Evolutionary conservation across 92 coral and sea anemone genomes (phyloP), one percentile per base, ranked within the genome.

Genomic region (Epizoanthus rinbou): DNA sequence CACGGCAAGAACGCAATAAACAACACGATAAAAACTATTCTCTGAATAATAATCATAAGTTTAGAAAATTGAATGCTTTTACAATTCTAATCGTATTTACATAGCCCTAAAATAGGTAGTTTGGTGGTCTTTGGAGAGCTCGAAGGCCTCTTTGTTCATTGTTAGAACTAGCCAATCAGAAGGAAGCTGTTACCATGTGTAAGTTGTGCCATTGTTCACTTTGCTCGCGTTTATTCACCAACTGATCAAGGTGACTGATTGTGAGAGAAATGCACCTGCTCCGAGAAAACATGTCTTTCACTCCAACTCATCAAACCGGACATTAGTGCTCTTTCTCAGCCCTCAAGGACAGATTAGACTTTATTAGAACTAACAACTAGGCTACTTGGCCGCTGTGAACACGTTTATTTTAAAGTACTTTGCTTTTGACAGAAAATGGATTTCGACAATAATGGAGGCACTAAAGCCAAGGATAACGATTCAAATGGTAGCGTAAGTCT

Each of bases 181-280:
- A 78, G 31, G n/a, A 58, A 7, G 70, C 70, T 21, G 21, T 78
- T 21, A 78, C 71, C 82, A 78, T 62, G 69, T 78, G 82, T 60
- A 69, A 69, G 82, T 33, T 78, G 43, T 18, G 54, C 7, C 54
- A 47, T 47, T 47, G 54, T 47, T 47, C 54, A 47, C 15, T 78
- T 50, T 22, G 70, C 71, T n/a, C 82, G 60, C 82, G 71, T 76
- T 76, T 78, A 78, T 78, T 78, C 82, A 59, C 82, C 45, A 60
- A 21, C 82, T 78, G 82, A 60, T 78, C 82, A 78, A 78, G 63
- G 71, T 78, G 82, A 78, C 25, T 39, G 53, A 78, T 78, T 78
- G 82, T 78, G 82, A 39, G 82, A 78, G 57, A 13, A 14, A 13
- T 78, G 82, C 82, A 78, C 82, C 82, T 78, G 82, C 82, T 78